Percentiles rank a stretch among this genome's conserved stretches.
These are phyloP conservation scores for Tillus elongatus DNA, from an alignment of 2,888 invertebrate species.

Conservation along the genomic window DNA sequence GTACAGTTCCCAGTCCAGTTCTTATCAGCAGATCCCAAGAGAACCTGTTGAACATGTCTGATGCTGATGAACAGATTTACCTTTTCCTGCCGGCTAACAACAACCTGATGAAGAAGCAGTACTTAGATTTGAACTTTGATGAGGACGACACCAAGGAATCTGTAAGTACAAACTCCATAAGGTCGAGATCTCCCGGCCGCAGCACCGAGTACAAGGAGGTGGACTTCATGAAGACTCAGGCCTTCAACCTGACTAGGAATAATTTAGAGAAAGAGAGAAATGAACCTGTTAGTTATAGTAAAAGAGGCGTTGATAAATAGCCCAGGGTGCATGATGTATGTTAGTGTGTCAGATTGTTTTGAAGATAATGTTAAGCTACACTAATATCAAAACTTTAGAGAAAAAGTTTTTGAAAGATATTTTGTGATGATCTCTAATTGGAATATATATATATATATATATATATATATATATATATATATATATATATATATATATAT, in stretches of 20 bases:
- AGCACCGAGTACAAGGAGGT: conserved; percentile 78
- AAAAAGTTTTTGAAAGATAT: no score
- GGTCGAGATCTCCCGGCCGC: conserved; percentile 26
- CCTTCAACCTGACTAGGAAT: conserved; percentile 78
- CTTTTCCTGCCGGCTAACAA: conserved; percentile 23
- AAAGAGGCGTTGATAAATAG: conserved; percentile 25
- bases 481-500: no score
- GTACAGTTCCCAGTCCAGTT: conserved; percentile 49
- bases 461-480: no score
- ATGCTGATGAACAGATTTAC: conserved; percentile 26
- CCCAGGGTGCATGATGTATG: no score
- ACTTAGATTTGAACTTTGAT: conserved; percentile 78
- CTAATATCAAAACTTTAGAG: no score
- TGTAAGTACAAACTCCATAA: conserved; percentile 30
- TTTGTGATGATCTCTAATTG: no score
- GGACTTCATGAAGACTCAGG: conserved; percentile 89
- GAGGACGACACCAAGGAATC: conserved; percentile 27
- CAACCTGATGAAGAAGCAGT: conserved; percentile 54
- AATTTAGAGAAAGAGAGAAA: conserved; percentile 63
- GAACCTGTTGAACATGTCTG: no score
- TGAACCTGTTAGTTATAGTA: conserved; percentile 32
- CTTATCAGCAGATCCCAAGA: conserved; percentile 41
- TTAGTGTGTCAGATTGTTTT: no score
- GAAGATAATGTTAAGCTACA: no score
- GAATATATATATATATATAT: no score